Base-by-base conservation (phyloP, 2,113 vertebrate species). In the Benitochromis conjunctus region DNA sequence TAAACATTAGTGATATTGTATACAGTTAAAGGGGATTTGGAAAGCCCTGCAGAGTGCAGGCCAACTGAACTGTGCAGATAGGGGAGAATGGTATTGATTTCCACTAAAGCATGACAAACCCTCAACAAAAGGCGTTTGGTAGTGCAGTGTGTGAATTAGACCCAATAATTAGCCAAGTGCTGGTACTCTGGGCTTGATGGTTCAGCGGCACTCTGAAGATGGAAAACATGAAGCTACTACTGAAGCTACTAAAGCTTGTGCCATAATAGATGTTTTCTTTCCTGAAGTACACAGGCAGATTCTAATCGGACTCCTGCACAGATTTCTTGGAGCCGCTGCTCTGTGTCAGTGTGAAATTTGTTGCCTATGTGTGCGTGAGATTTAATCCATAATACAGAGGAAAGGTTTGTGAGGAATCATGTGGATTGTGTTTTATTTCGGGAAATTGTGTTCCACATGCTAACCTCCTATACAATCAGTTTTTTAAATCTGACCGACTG, bases 101-200 rank as follows among this genome's bases (percentile, higher is more conserved):
- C 64, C 94, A 92, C 18, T 69, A 84, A 92, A 76, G 94, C 94
- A 86, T 96, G 88, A 94, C 90, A 84, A 74, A 60, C 79, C 62
- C 85, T 89, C 78, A 87, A 93, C 83, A 93, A 94, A 93, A 94
- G 84, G 64, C 81, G 89, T 94, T 94, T 89, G 85, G 82, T 91
- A 71, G 81, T 76, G 88, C 84, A 77, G 74, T 84, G 19, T 84
- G 88, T 91, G 95, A 95, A 95, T 94, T 90, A 91, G 94, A 96
- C 78, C 93, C 92, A 57, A 82, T 95, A 95, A 96, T 95, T 95
- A 95, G 81, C 71, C 19, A 77, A 93, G 92, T 95, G 94, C 96
- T 96, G 95, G 96, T 94, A 96, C 94, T 89, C 95, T 82, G 94
- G 90, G 62, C 84, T 94, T 94, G 93, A 95, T 93, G 96, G 94